phyloP scores from a whole-genome alignment of 2,888 invertebrate species.

The Philopedon plagiatum region DNA sequence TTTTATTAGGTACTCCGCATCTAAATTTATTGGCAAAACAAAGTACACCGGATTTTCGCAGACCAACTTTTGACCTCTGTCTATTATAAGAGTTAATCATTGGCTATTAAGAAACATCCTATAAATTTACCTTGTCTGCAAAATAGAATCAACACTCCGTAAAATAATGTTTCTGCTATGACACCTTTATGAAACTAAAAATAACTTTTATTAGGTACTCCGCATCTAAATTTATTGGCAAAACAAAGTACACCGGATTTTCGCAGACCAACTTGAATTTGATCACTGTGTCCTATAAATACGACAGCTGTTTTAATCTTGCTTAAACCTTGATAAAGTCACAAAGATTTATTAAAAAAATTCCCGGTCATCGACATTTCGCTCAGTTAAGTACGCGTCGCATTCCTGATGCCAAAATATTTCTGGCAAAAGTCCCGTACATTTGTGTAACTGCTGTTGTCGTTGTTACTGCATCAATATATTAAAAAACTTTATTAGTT shows the following conservation, averaged over 20 bases:
- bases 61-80: conserved; percentile 28
- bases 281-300: conserved; percentile 37
- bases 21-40: no score
- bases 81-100: no score
- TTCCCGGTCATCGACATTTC: conserved; percentile 41
- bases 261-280: conserved; percentile 25
- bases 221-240: conserved; percentile 26
- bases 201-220: conserved; percentile 3
- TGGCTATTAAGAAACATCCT: no score
- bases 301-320: conserved; percentile 34
- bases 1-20: no score
- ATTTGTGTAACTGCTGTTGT: conserved; percentile 22
- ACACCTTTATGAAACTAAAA: conserved; percentile 19
- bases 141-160: no score
- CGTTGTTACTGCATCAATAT: conserved; percentile 25
- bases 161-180: no score
- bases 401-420: conserved; percentile 43
- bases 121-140: no score
- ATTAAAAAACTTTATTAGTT: conserved; percentile 33
- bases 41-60: no score
- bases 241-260: conserved; percentile 22
- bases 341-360: conserved; percentile 30
- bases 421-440: conserved; percentile 36
- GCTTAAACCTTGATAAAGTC: conserved; percentile 38
- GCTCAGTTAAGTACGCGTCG: conserved; percentile 28